phyloP scores from a whole-genome alignment of 2,888 invertebrate genomes.

The Coenonympha arcania region DNA sequence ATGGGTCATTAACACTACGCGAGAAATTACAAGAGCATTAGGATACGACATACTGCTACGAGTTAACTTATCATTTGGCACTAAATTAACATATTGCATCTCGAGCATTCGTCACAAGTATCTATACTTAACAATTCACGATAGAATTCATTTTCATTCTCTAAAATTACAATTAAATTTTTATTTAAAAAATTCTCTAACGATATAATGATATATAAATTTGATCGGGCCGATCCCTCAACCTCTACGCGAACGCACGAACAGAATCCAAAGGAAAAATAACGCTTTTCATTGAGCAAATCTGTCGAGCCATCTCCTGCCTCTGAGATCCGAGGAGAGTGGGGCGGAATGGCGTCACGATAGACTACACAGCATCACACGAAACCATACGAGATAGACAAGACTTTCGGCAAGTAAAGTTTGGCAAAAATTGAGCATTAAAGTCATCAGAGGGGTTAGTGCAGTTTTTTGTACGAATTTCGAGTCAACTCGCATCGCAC shows the following conservation, averaged over 20 bases:
- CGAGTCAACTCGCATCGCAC: too few species aligned
- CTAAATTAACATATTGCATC: conserved; percentile 75
- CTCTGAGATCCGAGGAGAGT: conserved; percentile 33
- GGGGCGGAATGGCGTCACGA: conserved; percentile 32
- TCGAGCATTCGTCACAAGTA: conserved; percentile 67
- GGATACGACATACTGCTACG: conserved; percentile 72
- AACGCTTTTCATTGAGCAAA: conserved; percentile 65
- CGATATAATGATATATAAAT: conserved; percentile 55
- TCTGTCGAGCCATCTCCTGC: conserved; percentile 28
- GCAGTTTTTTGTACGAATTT: too few species aligned
- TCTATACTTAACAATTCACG: conserved; percentile 55
- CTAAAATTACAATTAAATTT: conserved; percentile 56
- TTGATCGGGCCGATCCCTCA: conserved; percentile 51
- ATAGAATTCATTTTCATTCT: conserved; percentile 42
- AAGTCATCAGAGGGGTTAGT: too few species aligned
- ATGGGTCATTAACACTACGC: conserved; percentile 72
- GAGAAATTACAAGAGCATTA: conserved; percentile 72
- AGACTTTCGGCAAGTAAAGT: conserved; percentile 71
- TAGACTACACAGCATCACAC: conserved; percentile 36
- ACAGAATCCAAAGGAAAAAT: conserved; percentile 47
- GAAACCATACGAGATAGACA: conserved; percentile 59
- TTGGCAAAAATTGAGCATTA: conserved; percentile 74
- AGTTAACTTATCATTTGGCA: conserved; percentile 75
- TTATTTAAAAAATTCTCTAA: conserved; percentile 48
- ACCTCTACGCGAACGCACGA: conserved; percentile 39